Base-by-base conservation (phyloP, 2,113 vertebrate species). In the Ia io region DNA sequence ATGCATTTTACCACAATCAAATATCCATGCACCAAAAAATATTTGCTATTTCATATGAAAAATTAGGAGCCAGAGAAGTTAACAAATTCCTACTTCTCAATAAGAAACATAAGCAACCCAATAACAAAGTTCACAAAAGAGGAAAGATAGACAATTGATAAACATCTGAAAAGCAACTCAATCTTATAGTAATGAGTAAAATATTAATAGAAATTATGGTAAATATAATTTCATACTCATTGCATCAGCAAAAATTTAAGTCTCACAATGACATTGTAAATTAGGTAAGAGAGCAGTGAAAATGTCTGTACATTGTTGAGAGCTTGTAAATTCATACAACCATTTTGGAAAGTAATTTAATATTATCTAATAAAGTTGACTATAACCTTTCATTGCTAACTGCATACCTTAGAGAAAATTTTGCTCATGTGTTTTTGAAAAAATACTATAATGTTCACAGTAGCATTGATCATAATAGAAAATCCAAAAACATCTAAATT, bases 261-360 rank as follows among this genome's bases (percentile, higher is more conserved):
- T 83, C 63, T 63, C 49, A 67, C 13, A 69, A 6, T 40, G 12
- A 51, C 44, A 84, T 67, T 69, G n/a, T 88, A 90, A 94, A 93
- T 16, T 42, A 84, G 17, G 40, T 61, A 69, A 89, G 13, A 88
- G 82, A 79, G 47, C 53, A 96, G 67, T 67, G 17, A 90, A 87
- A 88, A 49, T 70, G 84, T 49, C 8, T 77, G 11, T 69, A 65
- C 5, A n/a, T 63, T 86, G 37, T 84, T 69, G 37, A 90, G 70
- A 49, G 14, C 61, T 94, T 90, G 9, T 67, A 87, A 94, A 73
- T 78, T 83, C 18, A 6, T 42, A 42, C 2, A 74, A 17, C 0
- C 13, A 35, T 88, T 82, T 92, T 86, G 77, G 44, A 79, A 44
- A 88, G 53, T 69, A 90, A 84, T 91, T 89, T 91, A 91, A 84